Conservation (phyloP, 2,888 invertebrate genomes). For the Sesia bembeciformis region DNA sequence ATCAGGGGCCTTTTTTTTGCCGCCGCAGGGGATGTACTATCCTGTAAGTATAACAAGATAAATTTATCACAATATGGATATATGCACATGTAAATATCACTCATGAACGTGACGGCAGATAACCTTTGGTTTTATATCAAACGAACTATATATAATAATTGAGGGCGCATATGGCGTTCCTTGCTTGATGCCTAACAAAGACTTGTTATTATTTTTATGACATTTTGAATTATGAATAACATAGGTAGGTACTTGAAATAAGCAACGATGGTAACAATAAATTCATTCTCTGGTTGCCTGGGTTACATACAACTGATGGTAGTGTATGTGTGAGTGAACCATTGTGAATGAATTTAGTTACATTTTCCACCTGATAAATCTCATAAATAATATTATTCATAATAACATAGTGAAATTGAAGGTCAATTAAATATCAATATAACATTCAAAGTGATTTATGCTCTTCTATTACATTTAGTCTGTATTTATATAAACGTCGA, state of each 20-base stretch:
- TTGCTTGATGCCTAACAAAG: not conserved
- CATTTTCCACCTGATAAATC: too few species aligned
- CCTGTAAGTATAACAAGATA: slow-evolving; percentile 82
- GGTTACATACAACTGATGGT: not conserved
- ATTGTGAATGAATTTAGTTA: not conserved
- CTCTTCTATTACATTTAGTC: too few species aligned
- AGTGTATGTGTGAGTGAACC: not conserved
- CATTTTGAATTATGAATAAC: too few species aligned
- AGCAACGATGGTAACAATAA: too few species aligned
- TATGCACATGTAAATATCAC: not conserved
- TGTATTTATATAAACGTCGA: too few species aligned
- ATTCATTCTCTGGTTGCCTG: not conserved
- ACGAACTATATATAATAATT: not conserved
- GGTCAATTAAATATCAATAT: too few species aligned
- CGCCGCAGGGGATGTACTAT: slow-evolving; percentile 97
- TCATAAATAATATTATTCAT: not conserved
- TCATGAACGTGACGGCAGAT: not conserved
- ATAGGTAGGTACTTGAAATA: too few species aligned
- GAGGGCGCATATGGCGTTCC: not conserved
- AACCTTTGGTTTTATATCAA: not conserved
- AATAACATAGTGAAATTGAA: too few species aligned
- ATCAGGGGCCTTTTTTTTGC: slow-evolving; percentile 95
- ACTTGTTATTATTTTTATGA: not conserved
- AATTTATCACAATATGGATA: not conserved
- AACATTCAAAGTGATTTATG: too few species aligned